Conservation (phyloP, 1,140 invertebrate genomes). For the Calephelis virginiensis region DNA sequence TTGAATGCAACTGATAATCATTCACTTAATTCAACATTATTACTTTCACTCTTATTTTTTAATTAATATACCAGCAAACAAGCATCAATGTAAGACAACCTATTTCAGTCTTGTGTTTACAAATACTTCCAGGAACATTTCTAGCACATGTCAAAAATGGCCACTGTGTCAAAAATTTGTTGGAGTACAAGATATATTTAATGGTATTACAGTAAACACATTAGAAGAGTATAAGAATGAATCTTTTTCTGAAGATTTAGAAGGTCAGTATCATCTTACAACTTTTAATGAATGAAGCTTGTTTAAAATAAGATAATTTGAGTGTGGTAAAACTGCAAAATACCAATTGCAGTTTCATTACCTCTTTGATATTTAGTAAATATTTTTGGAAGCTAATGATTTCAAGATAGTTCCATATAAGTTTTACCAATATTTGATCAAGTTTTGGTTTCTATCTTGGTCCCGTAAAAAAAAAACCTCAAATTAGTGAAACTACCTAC, state of each 20-base stretch:
- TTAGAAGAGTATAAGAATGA: constrained; percentile 63
- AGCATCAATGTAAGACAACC: too few species aligned
- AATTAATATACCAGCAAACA: too few species aligned
- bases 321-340: too few species aligned
- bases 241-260: constrained; percentile 72
- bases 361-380: not conserved
- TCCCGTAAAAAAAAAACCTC: too few species aligned
- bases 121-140: constrained; percentile 24
- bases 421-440: not conserved
- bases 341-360: not conserved
- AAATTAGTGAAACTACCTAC: too few species aligned
- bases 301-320: not conserved
- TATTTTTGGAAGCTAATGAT: not conserved
- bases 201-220: constrained; percentile 81
- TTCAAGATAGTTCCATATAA: not conserved
- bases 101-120: not conserved
- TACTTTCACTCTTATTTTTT: too few species aligned
- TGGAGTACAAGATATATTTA: constrained; percentile 79
- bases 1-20: too few species aligned
- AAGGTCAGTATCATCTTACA: constrained; percentile 62
- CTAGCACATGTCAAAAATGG: constrained; percentile 20
- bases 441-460: too few species aligned
- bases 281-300: not conserved
- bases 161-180: constrained; percentile 52
- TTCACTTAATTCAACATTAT: too few species aligned